Conservation (phyloP, 2,888 invertebrate genomes). For the Yponomeuta cagnagella region DNA sequence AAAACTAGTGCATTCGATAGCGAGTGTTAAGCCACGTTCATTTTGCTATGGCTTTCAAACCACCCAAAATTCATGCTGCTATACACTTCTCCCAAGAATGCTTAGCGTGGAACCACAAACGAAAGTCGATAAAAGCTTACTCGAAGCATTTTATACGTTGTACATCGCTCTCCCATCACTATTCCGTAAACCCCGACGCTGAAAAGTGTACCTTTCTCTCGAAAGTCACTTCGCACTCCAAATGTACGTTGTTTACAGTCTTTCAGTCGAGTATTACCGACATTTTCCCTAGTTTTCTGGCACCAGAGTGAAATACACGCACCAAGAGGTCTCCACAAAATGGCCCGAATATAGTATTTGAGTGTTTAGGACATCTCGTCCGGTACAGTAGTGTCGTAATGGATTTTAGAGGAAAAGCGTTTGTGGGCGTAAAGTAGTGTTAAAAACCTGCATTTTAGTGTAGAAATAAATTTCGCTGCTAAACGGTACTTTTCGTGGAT, state of each 20-base stretch:
- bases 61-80: too few relatives aligned
- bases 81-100: too few relatives aligned
- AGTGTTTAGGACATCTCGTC: not conserved
- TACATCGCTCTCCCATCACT: not conserved
- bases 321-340: not conserved
- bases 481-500: too few relatives aligned
- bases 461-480: not conserved
- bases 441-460: not conserved
- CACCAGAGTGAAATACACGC: not conserved
- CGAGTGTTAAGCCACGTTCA: too few relatives aligned
- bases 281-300: not conserved
- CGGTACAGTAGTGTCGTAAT: not conserved
- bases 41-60: too few relatives aligned
- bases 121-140: too few relatives aligned
- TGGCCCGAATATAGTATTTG: not conserved
- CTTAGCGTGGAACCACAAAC: too few relatives aligned
- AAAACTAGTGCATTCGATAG: too few relatives aligned
- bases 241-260: constrained; percentile 1
- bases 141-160: too few relatives aligned
- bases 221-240: constrained; percentile 1
- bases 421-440: not conserved
- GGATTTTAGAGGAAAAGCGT: not conserved
- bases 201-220: not conserved
- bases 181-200: not conserved
- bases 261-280: not conserved